Base-by-base conservation (phyloP, 2,888 invertebrate species). In the Melanostoma scalare region DNA sequence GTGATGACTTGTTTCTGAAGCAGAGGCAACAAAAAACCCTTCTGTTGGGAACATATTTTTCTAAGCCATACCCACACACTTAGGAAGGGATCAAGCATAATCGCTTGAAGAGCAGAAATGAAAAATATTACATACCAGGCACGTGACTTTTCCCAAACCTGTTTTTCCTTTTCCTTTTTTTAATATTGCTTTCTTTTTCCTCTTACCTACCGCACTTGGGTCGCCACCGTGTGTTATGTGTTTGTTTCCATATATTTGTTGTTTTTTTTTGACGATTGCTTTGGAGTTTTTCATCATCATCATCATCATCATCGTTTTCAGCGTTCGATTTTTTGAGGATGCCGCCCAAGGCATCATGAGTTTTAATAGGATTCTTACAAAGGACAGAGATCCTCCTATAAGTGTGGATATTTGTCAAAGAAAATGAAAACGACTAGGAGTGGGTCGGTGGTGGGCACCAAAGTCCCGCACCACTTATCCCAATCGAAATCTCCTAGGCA, bases 371-470 rank as follows among this genome's bases (percentile, higher is more conserved):
- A 68, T 68, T 61, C 56, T 31, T 30, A 52, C 56, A 67, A 50
- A 55, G 40, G 44, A 63, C 61, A 75, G 8, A 61, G 20, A 53
- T 50, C 67, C 20, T 60, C 61, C 8, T 4, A 6, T 73, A 63
- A 73, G 77, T 63, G 68, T 40, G 82, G 73, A 60, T 60, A 74
- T 77, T 74, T 78, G 77, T 82, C 73, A 69, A 69, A 65, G 63
- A 73, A 58, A 67, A 80, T 71, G 68, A 56, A 53, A 76, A 55
- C 40, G 55, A 55, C n/a, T 52, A 20, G 31, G 20, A 53, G 35
- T 61, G 31, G 35, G 33, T 4, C 20, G 20, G 53, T 9, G 53
- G 33, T 31, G 31, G n/a, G 5, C 9, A 44, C 31, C n/a, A 42
- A 35, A 42, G n/a, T 58, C 63, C 48, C 55, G 44, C 68, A 69